Conservation (phyloP, 2,113 vertebrate genomes). For the Daubentonia madagascariensis region DNA sequence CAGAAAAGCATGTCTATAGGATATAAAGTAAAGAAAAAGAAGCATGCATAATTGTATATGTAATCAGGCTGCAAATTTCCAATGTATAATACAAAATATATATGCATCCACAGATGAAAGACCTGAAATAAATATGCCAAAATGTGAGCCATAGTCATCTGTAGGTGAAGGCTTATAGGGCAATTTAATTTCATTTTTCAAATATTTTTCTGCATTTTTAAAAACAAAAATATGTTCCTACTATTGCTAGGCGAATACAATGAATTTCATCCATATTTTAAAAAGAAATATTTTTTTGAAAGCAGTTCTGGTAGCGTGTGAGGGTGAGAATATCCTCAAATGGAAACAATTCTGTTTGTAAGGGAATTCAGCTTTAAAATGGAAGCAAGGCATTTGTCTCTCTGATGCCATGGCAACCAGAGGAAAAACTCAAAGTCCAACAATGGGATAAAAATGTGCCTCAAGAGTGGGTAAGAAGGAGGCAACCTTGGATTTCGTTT, state of each 20-base stretch:
- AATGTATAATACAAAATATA: not conserved
- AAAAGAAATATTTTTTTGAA: constrained; percentile 33
- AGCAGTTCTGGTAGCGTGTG: not conserved
- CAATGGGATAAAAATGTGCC: constrained; percentile 50
- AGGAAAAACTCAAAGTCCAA: not conserved
- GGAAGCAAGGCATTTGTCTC: constrained; percentile 24
- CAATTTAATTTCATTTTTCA: not conserved
- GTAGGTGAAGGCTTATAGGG: not conserved
- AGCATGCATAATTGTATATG: not conserved
- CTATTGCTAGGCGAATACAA: not conserved
- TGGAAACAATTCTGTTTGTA: constrained; percentile 70
- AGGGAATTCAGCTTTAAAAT: constrained; percentile 47
- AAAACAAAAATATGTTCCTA: not conserved
- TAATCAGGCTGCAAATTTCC: not conserved
- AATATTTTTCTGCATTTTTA: not conserved
- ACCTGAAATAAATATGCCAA: not conserved
- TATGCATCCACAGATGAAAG: not conserved
- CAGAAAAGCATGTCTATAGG: not conserved
- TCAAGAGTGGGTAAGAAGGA: constrained; percentile 41
- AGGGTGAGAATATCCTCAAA: constrained; percentile 49
- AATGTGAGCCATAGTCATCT: not conserved
- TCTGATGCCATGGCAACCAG: constrained; percentile 24
- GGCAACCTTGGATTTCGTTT: constrained; percentile 31
- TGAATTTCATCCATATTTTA: constrained; percentile 17
- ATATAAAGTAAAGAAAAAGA: not conserved